These are phyloP conservation scores for Archivesica marissinica DNA, from an alignment of 1,140 invertebrate species.

Conservation along the genomic window DNA sequence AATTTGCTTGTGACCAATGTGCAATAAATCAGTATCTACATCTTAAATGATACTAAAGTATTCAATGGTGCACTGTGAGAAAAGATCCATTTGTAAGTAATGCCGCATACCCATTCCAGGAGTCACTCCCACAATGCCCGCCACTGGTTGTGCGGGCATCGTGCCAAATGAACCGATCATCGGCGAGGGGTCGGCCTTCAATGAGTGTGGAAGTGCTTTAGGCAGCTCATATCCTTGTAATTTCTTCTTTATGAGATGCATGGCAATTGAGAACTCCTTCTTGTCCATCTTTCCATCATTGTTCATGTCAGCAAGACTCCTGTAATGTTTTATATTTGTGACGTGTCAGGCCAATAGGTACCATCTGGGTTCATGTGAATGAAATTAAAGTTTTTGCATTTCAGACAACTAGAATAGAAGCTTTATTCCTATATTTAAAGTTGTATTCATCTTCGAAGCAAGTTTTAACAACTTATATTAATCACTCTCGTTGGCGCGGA, in stretches of 20 bases:
- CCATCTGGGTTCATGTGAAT: too few species aligned
- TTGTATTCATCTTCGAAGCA: too few species aligned
- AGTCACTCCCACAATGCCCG: conserved; percentile 67
- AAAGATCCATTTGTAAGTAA: too few species aligned
- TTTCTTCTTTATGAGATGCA: conserved; percentile 98
- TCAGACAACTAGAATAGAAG: background rate
- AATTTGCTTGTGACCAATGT: too few species aligned
- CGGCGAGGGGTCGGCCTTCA: conserved; percentile 84
- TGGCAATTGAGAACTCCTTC: conserved; percentile 98
- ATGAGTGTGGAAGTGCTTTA: conserved; percentile 90
- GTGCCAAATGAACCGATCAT: conserved; percentile 76
- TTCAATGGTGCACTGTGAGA: too few species aligned
- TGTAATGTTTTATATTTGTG: conserved; percentile 82
- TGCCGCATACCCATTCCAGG: conserved; percentile 70
- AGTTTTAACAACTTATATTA: too few species aligned
- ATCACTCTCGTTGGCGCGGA: too few species aligned
- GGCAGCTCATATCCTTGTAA: conserved; percentile 95
- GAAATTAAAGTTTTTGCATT: background rate
- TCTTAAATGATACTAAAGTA: too few species aligned
- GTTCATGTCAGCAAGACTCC: conserved; percentile 97
- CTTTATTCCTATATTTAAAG: background rate
- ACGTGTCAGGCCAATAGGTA: background rate
- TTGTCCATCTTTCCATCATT: conserved; percentile 98
- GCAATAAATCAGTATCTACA: too few species aligned
- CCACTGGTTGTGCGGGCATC: conserved; percentile 61